Percentiles rank a stretch among this genome's conserved stretches.
Evolutionary conservation across 2,113 vertebrate genomes (phyloP).

Genomic region (Gymnogyps californianus): DNA sequence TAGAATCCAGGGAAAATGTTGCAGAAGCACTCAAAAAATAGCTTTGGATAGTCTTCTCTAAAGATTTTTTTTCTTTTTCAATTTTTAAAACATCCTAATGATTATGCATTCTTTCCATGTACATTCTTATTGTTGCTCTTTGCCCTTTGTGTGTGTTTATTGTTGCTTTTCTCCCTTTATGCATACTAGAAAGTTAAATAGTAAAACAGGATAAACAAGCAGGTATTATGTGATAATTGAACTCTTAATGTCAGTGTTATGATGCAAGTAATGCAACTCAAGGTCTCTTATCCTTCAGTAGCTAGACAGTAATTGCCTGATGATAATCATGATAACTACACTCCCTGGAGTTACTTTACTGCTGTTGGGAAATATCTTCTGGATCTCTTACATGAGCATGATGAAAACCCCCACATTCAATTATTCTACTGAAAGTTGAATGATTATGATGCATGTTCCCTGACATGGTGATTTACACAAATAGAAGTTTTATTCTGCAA

Average conservation of each 20-base stretch:
- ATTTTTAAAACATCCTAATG: not conserved
- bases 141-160: not conserved
- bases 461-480: conserved; percentile 23
- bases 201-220: conserved; percentile 25
- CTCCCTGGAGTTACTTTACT: conserved; percentile 47
- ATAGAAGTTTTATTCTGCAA: conserved; percentile 20
- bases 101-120: not conserved
- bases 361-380: conserved; percentile 31
- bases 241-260: conserved; percentile 26
- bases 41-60: not conserved
- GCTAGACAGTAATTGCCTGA: conserved; percentile 46
- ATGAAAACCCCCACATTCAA: conserved; percentile 29
- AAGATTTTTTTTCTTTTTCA: not conserved
- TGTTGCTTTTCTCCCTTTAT: not conserved
- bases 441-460: conserved; percentile 26
- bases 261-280: conserved; percentile 32
- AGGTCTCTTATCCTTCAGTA: conserved; percentile 50
- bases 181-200: not conserved
- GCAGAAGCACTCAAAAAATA: not conserved
- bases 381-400: not conserved
- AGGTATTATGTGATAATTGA: conserved; percentile 50
- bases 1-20: not conserved
- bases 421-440: conserved; percentile 41
- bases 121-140: not conserved
- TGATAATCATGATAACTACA: conserved; percentile 57